Base-by-base conservation (phyloP, 1,140 invertebrate genomes). In the Onthophagus taurus region DNA sequence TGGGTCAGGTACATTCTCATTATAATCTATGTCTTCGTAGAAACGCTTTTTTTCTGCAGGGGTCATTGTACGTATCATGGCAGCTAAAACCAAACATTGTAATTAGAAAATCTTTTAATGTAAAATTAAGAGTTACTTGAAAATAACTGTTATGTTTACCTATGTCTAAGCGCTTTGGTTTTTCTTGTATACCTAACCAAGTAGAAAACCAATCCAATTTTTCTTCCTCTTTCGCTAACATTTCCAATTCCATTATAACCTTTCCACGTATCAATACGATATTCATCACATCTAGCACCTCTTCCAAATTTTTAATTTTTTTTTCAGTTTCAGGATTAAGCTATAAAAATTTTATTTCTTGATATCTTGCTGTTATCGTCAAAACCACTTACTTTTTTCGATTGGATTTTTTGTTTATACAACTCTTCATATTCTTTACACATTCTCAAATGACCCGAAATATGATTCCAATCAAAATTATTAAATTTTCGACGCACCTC, bases 21-120 rank as follows among this genome's bases (percentile, higher is more conserved):
- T 80, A 66, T 99, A 99, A 57, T 91, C 94, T 56, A 99, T 98
- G 0, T 94, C 95, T 44, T 80, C 77, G 63, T 85, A 97, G 9
- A 99, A 67, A 58, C 96, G 95, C 34, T 78, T 74, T 60, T 97
- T 97, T 64, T 99, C 95, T 43, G 90, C 86, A 0, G 77, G 57
- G 4, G 87, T 94, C 83, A 97, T 93, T n/a, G n/a, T n/a, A n/a
- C n/a, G n/a, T n/a, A n/a, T n/a, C n/a, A n/a, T n/a, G 9, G 85
- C 89, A 38, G 85, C 81, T 60, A n/a, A n/a, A n/a, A n/a, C n/a
- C n/a, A n/a, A n/a, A n/a, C n/a, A n/a, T n/a, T n/a, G n/a, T n/a
- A n/a, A n/a, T n/a, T n/a, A n/a, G n/a, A n/a, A n/a, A n/a, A n/a
- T n/a, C n/a, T n/a, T n/a, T n/a, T n/a, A n/a, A n/a, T n/a, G n/a